Conservation (phyloP, 2,888 invertebrate species). For the Tethea ocularis region DNA sequence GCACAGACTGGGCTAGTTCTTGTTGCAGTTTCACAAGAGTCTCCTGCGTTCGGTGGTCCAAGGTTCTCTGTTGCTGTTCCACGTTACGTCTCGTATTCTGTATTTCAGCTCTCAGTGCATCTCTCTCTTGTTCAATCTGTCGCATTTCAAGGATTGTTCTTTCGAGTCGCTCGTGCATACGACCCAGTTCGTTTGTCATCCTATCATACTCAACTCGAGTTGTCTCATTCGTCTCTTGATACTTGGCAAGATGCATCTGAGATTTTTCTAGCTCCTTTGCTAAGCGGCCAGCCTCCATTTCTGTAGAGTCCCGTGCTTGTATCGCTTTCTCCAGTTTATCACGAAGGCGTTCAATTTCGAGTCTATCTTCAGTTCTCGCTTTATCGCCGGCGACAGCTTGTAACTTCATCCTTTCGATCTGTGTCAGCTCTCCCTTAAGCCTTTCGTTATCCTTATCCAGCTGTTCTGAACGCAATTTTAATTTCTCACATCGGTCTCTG, state of each 20-base stretch:
- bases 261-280: slow-evolving; percentile 94
- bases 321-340: slow-evolving; percentile 94
- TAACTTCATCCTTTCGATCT: slow-evolving; percentile 90
- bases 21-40: slow-evolving; percentile 89
- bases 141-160: slow-evolving; percentile 88
- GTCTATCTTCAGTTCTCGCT: slow-evolving; percentile 86
- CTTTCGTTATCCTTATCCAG: slow-evolving; percentile 85
- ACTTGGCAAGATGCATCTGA: slow-evolving; percentile 91
- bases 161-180: slow-evolving; percentile 92
- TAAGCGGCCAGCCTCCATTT: slow-evolving; percentile 92
- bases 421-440: slow-evolving; percentile 80
- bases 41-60: slow-evolving; percentile 88
- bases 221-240: slow-evolving; percentile 92
- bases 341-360: slow-evolving; percentile 92
- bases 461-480: slow-evolving; percentile 88
- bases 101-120: slow-evolving; percentile 87
- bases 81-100: slow-evolving; percentile 86
- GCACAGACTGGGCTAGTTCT: slow-evolving; percentile 87
- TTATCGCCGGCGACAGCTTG: slow-evolving; percentile 87
- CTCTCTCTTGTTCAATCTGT: slow-evolving; percentile 89
- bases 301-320: slow-evolving; percentile 91
- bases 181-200: slow-evolving; percentile 91
- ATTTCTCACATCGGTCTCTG: slow-evolving; percentile 92
- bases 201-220: slow-evolving; percentile 93
- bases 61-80: slow-evolving; percentile 86